phyloP scores from a whole-genome alignment of 2,888 invertebrate genomes.

The Orchesella flavescens region DNA sequence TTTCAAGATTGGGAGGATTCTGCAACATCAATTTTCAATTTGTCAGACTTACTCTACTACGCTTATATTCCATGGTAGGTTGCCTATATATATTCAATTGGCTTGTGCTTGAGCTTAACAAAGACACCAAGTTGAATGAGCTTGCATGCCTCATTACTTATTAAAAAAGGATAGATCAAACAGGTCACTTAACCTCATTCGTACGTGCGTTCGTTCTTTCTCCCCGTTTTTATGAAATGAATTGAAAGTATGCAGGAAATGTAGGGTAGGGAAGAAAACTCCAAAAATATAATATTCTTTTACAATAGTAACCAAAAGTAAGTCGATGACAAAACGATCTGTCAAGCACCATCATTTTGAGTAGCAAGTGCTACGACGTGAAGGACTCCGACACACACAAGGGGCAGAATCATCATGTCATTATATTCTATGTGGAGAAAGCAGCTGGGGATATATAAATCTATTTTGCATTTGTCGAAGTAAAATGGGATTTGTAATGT shows the following conservation, averaged over 20 bases:
- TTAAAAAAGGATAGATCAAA: conserved; percentile 30
- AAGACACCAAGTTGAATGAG: neutral
- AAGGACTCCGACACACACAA: neutral
- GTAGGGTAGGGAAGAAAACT: neutral
- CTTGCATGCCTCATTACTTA: conserved; percentile 42
- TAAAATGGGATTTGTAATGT: too few species aligned
- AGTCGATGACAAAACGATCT: conserved; percentile 38
- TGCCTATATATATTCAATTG: too few species aligned
- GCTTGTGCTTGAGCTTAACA: neutral
- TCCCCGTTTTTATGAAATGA: too few species aligned
- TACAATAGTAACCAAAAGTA: neutral
- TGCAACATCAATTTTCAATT: conserved; percentile 22
- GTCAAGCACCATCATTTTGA: conserved; percentile 33
- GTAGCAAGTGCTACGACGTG: neutral
- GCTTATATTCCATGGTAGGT: too few species aligned
- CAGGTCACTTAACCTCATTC: conserved; percentile 37
- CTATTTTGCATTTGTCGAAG: neutral
- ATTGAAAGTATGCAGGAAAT: neutral
- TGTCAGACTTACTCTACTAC: neutral
- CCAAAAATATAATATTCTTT: neutral
- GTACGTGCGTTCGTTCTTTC: neutral
- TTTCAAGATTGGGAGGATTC: neutral
- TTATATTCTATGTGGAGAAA: conserved; percentile 1
- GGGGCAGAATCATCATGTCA: neutral
- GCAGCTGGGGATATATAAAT: conserved; percentile 35